These are phyloP conservation scores for Phasianus colchicus DNA, from an alignment of 2,113 vertebrate genomes.

Conservation along the genomic window DNA sequence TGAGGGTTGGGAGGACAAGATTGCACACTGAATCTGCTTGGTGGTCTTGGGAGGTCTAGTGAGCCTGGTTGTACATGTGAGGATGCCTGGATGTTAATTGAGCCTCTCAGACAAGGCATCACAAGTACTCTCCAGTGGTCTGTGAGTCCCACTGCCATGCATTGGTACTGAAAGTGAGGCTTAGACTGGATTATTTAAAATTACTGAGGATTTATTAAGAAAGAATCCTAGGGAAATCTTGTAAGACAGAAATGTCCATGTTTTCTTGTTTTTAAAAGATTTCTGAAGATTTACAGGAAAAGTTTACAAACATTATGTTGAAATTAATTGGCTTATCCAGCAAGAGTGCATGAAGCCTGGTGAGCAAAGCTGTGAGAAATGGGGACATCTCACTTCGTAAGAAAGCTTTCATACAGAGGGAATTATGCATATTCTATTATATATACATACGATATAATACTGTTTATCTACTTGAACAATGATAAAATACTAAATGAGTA, in stretches of 20 bases:
- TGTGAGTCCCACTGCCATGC: neutral
- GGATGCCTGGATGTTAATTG: neutral
- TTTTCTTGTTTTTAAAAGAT: neutral
- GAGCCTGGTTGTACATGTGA: neutral
- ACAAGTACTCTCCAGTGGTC: no score
- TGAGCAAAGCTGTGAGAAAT: neutral
- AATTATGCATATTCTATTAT: neutral
- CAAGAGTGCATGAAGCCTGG: neutral
- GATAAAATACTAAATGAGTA: neutral
- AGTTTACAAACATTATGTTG: neutral
- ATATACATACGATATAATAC: neutral
- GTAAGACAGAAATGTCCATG: neutral
- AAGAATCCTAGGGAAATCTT: neutral
- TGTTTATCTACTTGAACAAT: conserved; percentile 1
- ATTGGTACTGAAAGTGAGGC: neutral
- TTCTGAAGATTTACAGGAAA: neutral
- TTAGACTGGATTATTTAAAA: neutral
- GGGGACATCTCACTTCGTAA: neutral
- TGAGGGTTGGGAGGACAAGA: neutral
- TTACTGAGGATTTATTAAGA: neutral
- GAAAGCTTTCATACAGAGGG: neutral
- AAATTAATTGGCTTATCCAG: conserved; percentile 33
- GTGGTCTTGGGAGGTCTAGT: neutral
- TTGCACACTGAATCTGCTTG: neutral
- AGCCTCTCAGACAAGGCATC: neutral